Percentiles rank a stretch among this genome's conserved stretches.
Evolutionary conservation across 1,140 invertebrate species (phyloP).

Genomic region (Araneus ventricosus): DNA sequence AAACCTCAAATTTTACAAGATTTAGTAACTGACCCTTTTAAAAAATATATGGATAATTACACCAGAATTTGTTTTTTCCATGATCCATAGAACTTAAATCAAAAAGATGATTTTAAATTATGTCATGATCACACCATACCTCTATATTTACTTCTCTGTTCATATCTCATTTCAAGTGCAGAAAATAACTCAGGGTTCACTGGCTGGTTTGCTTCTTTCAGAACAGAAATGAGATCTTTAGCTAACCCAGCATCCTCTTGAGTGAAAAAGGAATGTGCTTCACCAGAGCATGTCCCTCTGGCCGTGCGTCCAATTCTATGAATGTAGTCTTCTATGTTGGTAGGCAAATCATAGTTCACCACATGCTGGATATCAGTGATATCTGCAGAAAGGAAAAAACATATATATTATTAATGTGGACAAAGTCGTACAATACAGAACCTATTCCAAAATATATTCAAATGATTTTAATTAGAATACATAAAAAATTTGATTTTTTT

Average conservation of each 20-base stretch:
- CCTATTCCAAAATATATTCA: too few species aligned
- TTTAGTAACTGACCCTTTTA: too few species aligned
- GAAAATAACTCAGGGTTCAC: constrained; percentile 86
- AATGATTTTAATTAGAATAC: too few species aligned
- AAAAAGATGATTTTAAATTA: too few species aligned
- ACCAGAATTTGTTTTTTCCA: too few species aligned
- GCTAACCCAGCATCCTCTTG: constrained; percentile 93
- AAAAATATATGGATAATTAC: too few species aligned
- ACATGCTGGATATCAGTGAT: constrained; percentile 99
- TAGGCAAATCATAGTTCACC: constrained; percentile 99
- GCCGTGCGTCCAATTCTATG: constrained; percentile 99
- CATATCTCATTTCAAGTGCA: neutral
- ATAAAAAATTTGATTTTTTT: too few species aligned
- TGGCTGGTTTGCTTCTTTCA: constrained; percentile 96
- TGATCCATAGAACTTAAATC: too few species aligned
- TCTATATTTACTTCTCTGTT: neutral
- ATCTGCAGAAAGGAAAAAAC: constrained; percentile 84
- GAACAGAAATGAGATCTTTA: constrained; percentile 92
- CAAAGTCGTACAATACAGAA: too few species aligned
- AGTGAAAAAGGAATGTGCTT: constrained; percentile 99
- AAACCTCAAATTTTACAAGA: too few species aligned
- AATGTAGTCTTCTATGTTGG: constrained; percentile 99
- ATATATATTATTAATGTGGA: too few species aligned
- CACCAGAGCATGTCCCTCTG: constrained; percentile 93
- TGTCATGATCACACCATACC: too few species aligned